phyloP scores from a whole-genome alignment of 2,797 vertebrate genomes.

The Melanotaenia parkinsoni region DNA sequence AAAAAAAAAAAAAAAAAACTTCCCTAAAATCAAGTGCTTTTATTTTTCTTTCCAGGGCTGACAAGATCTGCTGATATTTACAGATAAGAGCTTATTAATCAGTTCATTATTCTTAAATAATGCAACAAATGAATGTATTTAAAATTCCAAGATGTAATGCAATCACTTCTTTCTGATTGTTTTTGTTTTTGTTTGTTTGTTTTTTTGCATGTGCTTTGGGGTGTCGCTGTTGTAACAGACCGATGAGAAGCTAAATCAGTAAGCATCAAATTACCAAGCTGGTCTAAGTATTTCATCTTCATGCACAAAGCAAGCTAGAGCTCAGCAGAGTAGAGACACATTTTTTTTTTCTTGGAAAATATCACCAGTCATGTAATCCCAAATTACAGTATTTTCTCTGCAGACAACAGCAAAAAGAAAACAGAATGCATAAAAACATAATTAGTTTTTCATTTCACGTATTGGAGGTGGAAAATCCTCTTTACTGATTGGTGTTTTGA shows the following conservation, averaged over 20 bases:
- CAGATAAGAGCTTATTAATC: slow-evolving; percentile 67
- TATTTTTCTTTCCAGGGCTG: slow-evolving; percentile 52
- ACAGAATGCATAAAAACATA: slow-evolving; percentile 36
- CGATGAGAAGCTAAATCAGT: slow-evolving; percentile 41
- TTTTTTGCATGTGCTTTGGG: slow-evolving; percentile 61
- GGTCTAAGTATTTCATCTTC: slow-evolving; percentile 48
- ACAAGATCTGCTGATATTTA: slow-evolving; percentile 64
- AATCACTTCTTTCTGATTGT: slow-evolving; percentile 23
- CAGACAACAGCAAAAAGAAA: slow-evolving; percentile 60
- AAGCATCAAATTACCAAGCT: slow-evolving; percentile 52
- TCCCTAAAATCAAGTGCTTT: slow-evolving; percentile 74
- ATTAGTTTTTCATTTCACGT: slow-evolving; percentile 38
- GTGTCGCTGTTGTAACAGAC: slow-evolving; percentile 42
- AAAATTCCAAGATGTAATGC: slow-evolving; percentile 31
- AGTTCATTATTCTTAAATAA: slow-evolving; percentile 27
- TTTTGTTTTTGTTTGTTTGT: background rate
- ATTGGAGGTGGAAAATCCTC: slow-evolving; percentile 42
- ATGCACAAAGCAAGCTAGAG: slow-evolving; percentile 74
- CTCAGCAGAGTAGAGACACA: slow-evolving; percentile 70
- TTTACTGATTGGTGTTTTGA: slow-evolving; percentile 40
- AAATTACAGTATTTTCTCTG: slow-evolving; percentile 73
- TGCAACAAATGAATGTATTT: slow-evolving; percentile 39
- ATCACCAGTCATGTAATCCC: slow-evolving; percentile 58
- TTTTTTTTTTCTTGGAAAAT: slow-evolving; percentile 45
- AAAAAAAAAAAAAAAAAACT: slow-evolving; percentile 53